A percentile compares a stretch with the other conserved stretches of the same genome.
phyloP scores from a whole-genome alignment of 2,797 vertebrate species.

The Acipenser ruthenus region DNA sequence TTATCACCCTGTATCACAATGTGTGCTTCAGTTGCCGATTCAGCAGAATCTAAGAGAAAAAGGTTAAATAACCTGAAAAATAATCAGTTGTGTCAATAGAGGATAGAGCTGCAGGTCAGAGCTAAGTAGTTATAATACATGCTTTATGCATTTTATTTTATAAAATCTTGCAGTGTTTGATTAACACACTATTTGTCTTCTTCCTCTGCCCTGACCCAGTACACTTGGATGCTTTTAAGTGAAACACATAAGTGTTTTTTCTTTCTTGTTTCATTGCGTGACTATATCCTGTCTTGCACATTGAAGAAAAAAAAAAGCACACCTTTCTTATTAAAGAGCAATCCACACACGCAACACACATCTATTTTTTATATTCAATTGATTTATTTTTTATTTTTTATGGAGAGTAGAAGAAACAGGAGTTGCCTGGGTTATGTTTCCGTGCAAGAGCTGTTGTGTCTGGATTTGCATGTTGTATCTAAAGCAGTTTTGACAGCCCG shows the following conservation, averaged over 20 bases:
- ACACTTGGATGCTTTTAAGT: background rate
- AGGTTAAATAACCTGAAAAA: too few relatives aligned
- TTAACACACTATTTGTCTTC: background rate
- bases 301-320: background rate
- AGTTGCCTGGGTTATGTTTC: conserved; percentile 10
- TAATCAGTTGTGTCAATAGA: too few relatives aligned
- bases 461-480: conserved; percentile 17
- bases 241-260: background rate
- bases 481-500: conserved; percentile 2
- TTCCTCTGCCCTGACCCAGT: background rate
- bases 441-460: conserved; percentile 2
- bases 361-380: conserved; percentile 35
- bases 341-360: conserved; percentile 12
- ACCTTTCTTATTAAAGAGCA: conserved; percentile 2
- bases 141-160: background rate
- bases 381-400: background rate
- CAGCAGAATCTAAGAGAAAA: too few relatives aligned
- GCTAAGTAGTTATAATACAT: background rate
- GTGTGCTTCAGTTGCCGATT: too few relatives aligned
- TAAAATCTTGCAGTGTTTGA: background rate
- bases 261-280: background rate
- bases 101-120: too few relatives aligned
- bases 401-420: background rate
- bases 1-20: too few relatives aligned
- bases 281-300: background rate